These are phyloP conservation scores for Prinia subflava DNA, from an alignment of 2,113 vertebrate genomes.

Conservation along the genomic window DNA sequence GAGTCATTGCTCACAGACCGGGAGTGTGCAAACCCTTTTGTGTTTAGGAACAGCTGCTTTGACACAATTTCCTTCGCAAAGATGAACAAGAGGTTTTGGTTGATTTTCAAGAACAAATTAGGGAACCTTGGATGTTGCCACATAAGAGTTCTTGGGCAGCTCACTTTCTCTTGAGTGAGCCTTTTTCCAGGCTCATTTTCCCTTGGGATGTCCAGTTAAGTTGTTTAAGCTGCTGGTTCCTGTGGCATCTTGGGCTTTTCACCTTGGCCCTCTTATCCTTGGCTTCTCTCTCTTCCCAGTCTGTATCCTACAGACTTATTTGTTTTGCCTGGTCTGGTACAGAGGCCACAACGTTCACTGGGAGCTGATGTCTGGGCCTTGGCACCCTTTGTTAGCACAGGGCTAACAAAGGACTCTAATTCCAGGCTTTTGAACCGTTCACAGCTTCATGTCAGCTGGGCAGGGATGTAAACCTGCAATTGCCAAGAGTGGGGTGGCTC, in stretches of 20 bases:
- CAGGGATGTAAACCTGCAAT: constrained; percentile 11
- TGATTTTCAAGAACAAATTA: neutral
- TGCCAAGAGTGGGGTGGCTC: constrained; percentile 40
- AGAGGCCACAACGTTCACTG: neutral
- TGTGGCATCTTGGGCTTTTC: neutral
- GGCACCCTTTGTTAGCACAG: neutral
- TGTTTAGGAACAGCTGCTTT: neutral
- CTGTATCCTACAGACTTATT: neutral
- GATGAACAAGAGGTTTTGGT: neutral
- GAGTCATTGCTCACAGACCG: neutral
- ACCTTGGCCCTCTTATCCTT: neutral
- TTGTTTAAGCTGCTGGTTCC: neutral
- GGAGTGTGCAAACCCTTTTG: neutral
- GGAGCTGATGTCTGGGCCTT: neutral
- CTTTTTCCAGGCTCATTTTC: neutral
- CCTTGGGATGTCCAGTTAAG: neutral
- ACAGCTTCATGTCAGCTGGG: neutral
- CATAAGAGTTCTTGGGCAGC: neutral
- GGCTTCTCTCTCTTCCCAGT: neutral
- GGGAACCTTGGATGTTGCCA: neutral
- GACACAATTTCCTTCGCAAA: neutral
- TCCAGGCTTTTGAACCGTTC: neutral
- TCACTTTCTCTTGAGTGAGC: constrained; percentile 17
- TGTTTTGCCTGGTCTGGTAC: neutral
- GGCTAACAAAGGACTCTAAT: neutral